These are phyloP conservation scores for Xyrauchen texanus DNA, from an alignment of 2,113 vertebrate species.

Conservation along the genomic window DNA sequence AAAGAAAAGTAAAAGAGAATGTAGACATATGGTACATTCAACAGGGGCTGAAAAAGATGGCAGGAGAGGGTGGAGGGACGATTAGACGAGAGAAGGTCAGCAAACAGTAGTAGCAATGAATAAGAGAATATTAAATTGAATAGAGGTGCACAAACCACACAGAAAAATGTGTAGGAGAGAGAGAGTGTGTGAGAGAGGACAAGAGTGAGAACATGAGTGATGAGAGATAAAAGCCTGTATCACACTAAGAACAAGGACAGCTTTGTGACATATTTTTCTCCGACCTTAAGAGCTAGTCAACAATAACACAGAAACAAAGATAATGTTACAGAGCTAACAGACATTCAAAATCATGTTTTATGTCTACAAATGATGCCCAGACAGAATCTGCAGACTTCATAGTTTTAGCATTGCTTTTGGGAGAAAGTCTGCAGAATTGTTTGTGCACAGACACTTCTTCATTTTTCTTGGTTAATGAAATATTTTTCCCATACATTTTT, in stretches of 20 bases:
- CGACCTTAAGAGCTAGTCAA: not conserved
- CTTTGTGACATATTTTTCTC: not conserved
- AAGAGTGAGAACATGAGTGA: not conserved
- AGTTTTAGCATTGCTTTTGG: too few species aligned
- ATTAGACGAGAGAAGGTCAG: conserved; percentile 56
- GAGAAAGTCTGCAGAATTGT: too few species aligned
- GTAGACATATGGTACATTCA: conserved; percentile 54
- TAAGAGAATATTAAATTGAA: not conserved
- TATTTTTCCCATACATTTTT: too few species aligned
- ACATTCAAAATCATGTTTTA: conserved; percentile 3
- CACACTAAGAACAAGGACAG: not conserved
- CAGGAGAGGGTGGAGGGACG: conserved; percentile 60
- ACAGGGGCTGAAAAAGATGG: conserved; percentile 53
- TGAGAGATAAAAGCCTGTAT: conserved; percentile 6
- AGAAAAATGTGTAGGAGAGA: not conserved
- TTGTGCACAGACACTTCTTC: too few species aligned
- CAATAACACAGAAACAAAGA: conserved; percentile 1
- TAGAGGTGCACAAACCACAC: not conserved
- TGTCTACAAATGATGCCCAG: not conserved
- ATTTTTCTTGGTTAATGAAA: too few species aligned
- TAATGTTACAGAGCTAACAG: not conserved
- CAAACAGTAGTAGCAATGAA: conserved; percentile 49
- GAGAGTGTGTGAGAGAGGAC: not conserved
- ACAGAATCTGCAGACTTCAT: not conserved
- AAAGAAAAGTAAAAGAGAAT: conserved; percentile 56